A percentile compares a stretch with the other conserved stretches of the same genome.
Conservation (phyloP, 30 jellyfish, hydroid and myxozoan species). For the Rhopilema esculentum region DNA sequence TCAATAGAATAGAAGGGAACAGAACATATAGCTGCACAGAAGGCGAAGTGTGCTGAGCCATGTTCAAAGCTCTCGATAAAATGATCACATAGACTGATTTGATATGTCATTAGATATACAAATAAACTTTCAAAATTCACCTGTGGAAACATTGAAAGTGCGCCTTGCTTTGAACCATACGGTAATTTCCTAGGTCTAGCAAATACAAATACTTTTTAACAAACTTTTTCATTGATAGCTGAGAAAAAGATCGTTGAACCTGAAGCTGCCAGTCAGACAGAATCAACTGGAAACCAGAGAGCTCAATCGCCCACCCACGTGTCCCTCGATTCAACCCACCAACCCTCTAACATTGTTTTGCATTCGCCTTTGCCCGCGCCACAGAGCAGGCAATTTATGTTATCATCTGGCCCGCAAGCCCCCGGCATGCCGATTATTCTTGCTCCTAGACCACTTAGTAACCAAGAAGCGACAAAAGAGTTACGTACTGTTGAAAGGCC, state of each 20-base stretch:
- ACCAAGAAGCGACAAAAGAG: constrained; percentile 20
- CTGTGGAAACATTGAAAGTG: too few species aligned
- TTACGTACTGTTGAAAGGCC: constrained; percentile 8
- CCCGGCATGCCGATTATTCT: constrained; percentile 80
- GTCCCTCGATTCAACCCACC: constrained; percentile 60
- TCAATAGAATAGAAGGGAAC: too few species aligned
- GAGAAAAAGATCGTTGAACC: neutral
- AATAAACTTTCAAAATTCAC: too few species aligned
- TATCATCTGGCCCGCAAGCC: constrained; percentile 66
- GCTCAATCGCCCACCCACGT: constrained; percentile 22
- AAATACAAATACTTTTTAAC: too few species aligned
- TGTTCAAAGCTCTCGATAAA: too few species aligned
- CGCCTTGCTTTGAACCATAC: neutral
- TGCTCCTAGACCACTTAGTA: constrained; percentile 57
- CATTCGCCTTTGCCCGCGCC: constrained; percentile 81
- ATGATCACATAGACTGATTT: neutral
- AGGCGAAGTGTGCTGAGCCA: too few species aligned
- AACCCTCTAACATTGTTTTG: constrained; percentile 56
- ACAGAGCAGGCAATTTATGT: constrained; percentile 40
- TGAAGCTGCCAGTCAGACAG: neutral
- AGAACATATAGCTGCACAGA: too few species aligned
- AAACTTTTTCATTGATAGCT: neutral
- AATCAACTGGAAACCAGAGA: constrained; percentile 34
- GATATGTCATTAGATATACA: too few species aligned
- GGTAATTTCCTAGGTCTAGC: too few species aligned